phyloP scores from a whole-genome alignment of 64 coral and sea anemone genomes.

The Astreopora myriophthalma region DNA sequence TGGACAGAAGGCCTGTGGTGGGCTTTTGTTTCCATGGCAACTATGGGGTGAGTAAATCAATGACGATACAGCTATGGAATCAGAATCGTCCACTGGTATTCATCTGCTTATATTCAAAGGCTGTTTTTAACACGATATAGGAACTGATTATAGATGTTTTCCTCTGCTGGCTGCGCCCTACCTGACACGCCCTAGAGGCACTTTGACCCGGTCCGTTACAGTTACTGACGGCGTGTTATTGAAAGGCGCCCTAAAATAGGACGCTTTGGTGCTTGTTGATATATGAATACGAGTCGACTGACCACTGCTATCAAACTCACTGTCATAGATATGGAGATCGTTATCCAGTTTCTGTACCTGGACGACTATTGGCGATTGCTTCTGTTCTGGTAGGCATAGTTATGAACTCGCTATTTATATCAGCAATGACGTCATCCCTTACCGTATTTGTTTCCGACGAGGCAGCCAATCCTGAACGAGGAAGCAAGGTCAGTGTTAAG shows the following conservation, averaged over 20 bases:
- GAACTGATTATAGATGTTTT: too few species aligned
- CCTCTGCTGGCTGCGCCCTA: too few species aligned
- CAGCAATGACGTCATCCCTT: constrained; percentile 26
- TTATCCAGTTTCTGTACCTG: constrained; percentile 21
- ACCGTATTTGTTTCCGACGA: constrained; percentile 9
- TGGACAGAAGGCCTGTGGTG: constrained; percentile 11
- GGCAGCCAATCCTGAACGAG: constrained; percentile 34
- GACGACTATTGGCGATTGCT: constrained; percentile 34
- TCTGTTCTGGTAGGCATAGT: constrained; percentile 34
- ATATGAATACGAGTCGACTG: not conserved
- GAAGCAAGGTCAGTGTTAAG: constrained; percentile 21
- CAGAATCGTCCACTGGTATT: too few species aligned
- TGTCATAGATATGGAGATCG: constrained; percentile 69
- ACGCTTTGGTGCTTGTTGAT: too few species aligned
- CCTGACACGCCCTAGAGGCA: too few species aligned
- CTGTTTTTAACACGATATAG: too few species aligned
- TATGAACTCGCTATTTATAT: constrained; percentile 37
- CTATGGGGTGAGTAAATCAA: constrained; percentile 2
- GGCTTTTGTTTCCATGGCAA: constrained; percentile 44
- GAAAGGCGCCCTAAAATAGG: too few species aligned
- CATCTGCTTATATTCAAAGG: too few species aligned
- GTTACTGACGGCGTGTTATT: too few species aligned
- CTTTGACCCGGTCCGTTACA: too few species aligned
- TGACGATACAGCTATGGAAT: not conserved
- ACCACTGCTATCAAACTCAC: not conserved